Evolutionary conservation across 2,113 vertebrate species (phyloP), one percentile per base, ranked within the genome.

Genomic region (Rissa tridactyla): DNA sequence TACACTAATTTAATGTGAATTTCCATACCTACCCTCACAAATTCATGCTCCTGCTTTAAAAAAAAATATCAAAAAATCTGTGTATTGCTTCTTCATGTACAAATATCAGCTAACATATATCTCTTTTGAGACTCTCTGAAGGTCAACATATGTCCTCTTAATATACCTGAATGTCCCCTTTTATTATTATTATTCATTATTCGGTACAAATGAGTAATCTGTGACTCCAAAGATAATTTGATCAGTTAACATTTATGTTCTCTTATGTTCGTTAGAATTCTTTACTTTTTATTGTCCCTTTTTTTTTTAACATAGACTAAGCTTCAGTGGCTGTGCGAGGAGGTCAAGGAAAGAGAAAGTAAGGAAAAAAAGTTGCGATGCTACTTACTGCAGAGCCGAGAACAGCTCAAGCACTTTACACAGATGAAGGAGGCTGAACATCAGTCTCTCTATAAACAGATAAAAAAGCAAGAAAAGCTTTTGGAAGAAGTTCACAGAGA

Each of bases 241-340:
- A 17, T 80, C 20, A 68, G 13, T 68, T 75, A 83, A 73, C 5
- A 27, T 26, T 78, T 83, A n/a, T 26, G 22, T 57, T 7, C 6
- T 90, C 3, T 42, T 66, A 44, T 40, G 72, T 86, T 87, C 40
- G 40, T 81, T 57, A 75, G 23, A 90, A 38, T 92, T 61, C 32
- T 81, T 90, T 85, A 15, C 34, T 69, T 85, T 68, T 77, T 86
- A 32, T 70, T 94, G 8, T 57, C 22, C 27, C 9, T 86, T 57
- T 75, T 93, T 82, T 76, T 75, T 93, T 82, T 76, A 85, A 94
- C 52, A 5, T 87, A 99, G 98, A 98, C 98, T 66, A 99, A 99
- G 68, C 98, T 99, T 92, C 98, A 98, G 66, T 99, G 99, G 99
- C 97, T 99, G 54, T 98, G 98, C n/a, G 99, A 99, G 93, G 99